phyloP scores from a whole-genome alignment of 1,140 invertebrate species.

The Zaprionus davidi region DNA sequence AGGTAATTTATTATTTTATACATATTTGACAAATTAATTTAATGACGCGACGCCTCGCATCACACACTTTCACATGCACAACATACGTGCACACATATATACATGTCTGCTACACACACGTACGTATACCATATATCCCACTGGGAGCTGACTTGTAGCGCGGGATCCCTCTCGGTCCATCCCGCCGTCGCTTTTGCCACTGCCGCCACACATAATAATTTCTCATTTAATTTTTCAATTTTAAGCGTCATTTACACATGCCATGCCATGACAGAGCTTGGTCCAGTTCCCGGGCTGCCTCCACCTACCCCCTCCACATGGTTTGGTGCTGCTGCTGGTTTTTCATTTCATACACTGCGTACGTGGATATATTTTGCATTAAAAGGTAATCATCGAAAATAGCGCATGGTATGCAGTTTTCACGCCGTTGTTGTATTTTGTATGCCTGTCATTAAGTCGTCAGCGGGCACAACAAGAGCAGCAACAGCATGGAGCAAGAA shows the following conservation, averaged over 20 bases:
- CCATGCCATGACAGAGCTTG: constrained; percentile 67
- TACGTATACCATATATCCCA: constrained; percentile 20
- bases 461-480: constrained; percentile 69
- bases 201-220: constrained; percentile 80
- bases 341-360: constrained; percentile 31
- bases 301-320: background rate
- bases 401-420: constrained; percentile 70
- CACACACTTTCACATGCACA: constrained; percentile 31
- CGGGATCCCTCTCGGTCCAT: constrained; percentile 9
- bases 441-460: constrained; percentile 80
- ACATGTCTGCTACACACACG: constrained; percentile 32
- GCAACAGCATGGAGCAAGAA: background rate
- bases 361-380: constrained; percentile 63
- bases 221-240: constrained; percentile 83
- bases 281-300: constrained; percentile 49
- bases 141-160: constrained; percentile 16
- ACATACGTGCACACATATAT: constrained; percentile 28
- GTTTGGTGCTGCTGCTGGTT: constrained; percentile 6
- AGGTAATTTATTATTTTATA: constrained; percentile 83
- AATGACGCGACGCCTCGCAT: constrained; percentile 64
- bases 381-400: constrained; percentile 79
- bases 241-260: constrained; percentile 83
- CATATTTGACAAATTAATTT: constrained; percentile 83
- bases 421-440: constrained; percentile 79
- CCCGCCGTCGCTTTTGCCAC: constrained; percentile 10